phyloP scores from a whole-genome alignment of 2,888 invertebrate species.

The Xanthorhoe spadicearia region DNA sequence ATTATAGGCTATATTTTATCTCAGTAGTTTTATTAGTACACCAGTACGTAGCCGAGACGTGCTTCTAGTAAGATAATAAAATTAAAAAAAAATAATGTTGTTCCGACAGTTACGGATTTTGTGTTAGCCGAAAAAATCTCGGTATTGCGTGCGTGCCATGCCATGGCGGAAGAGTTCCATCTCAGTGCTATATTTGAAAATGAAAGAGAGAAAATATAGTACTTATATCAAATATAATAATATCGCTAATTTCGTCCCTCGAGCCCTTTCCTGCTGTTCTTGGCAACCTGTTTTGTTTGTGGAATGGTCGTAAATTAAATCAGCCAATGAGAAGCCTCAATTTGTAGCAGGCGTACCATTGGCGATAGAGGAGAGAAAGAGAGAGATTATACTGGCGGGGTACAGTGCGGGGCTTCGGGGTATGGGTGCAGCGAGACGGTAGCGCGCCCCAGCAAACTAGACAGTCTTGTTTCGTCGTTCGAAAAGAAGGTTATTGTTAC shows the following conservation, averaged over 20 bases:
- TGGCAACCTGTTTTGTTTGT: constrained; percentile 82
- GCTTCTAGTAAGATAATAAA: no score
- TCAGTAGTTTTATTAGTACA: no score
- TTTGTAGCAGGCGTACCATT: constrained; percentile 75
- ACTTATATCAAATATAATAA: constrained; percentile 59
- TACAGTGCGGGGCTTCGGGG: constrained; percentile 66
- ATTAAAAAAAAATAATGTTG: neutral
- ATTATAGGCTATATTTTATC: no score
- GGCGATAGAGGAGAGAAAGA: constrained; percentile 71
- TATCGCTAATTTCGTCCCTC: constrained; percentile 75
- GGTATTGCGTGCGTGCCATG: constrained; percentile 2
- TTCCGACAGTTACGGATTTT: neutral
- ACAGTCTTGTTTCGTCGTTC: constrained; percentile 80
- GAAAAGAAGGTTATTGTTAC: constrained; percentile 81
- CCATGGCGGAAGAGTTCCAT: constrained; percentile 40
- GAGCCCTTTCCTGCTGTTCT: constrained; percentile 79
- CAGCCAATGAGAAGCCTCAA: constrained; percentile 64
- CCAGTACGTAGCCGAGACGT: no score
- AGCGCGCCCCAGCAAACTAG: constrained; percentile 56
- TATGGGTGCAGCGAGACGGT: constrained; percentile 69
- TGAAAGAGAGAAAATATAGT: constrained; percentile 61
- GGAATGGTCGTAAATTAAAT: constrained; percentile 72
- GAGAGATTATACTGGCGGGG: constrained; percentile 27
- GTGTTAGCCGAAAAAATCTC: neutral
- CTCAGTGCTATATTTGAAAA: constrained; percentile 41